A percentile compares a stretch with the other conserved stretches of the same genome.
phyloP scores from a whole-genome alignment of 2,888 invertebrate genomes.

The Himalopsyche anomala region DNA sequence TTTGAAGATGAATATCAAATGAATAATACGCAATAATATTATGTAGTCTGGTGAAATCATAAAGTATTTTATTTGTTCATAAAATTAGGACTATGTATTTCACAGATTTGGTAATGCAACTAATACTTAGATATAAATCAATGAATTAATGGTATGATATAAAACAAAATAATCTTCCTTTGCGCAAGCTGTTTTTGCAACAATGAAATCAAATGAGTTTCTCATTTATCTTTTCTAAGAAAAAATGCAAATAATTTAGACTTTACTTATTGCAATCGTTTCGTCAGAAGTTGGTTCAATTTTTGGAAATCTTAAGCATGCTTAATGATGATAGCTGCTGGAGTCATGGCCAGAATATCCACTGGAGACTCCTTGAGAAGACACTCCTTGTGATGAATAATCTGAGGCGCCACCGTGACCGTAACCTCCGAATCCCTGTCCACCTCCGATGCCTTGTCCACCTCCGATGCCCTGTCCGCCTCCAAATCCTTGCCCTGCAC shows the following conservation, averaged over 20 bases:
- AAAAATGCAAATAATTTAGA: constrained; percentile 21
- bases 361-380: neutral
- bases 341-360: constrained; percentile 12
- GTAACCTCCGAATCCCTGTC: constrained; percentile 14
- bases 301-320: neutral
- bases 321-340: constrained; percentile 27
- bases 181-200: neutral
- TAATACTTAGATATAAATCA: neutral
- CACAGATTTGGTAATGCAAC: constrained; percentile 3
- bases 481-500: neutral
- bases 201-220: neutral
- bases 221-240: neutral
- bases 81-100: neutral
- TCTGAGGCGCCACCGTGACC: constrained; percentile 1
- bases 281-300: neutral
- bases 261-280: neutral
- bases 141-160: neutral
- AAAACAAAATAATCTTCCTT: neutral
- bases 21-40: too few species aligned
- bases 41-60: too few species aligned
- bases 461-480: neutral
- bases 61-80: too few species aligned
- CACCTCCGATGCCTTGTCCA: neutral
- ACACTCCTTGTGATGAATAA: constrained; percentile 21
- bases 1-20: too few species aligned